Evolutionary conservation across 64 coral and sea anemone species (phyloP), one percentile per base, ranked within the genome.

Genomic region (Exaiptasia diaphana): DNA sequence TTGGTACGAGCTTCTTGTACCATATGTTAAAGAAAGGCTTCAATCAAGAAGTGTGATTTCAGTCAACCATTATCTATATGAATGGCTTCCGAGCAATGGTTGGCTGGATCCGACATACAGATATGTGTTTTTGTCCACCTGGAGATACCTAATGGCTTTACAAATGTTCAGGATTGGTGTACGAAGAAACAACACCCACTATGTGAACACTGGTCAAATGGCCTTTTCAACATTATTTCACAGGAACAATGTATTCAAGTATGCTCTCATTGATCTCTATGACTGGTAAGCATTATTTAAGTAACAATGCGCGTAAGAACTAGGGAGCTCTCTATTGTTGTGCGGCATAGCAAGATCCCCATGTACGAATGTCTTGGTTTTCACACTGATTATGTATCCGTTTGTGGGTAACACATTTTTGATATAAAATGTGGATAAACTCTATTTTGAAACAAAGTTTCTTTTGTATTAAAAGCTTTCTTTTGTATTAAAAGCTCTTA

Each of bases 1-100:
- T n/a, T 68, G 58, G 58, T 67, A 69, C 30, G 85, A 87, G 49
- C 24, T 87, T 25, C 31, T 87, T 24, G 61, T 87, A 34, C 84
- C 84, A 52, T 87, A 87, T 87, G 84, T 77, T 13, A 41, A 35
- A 3, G 40, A 49, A 37, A 53, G 68, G 81, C 46, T 83, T 6
- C 24, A 46, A 24, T 46, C 4, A 68, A 46, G 24, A 26, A 26
- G 5, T 6, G 6, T n/a, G 10, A 7, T 82, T 7, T 82, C 62
- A 4, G 61, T 82, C 1, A 68, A 50, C 38, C 41, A 82, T 41
- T 68, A 20, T 29, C 20, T 82, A 2, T 82, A 82, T 21, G 17
- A 82, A 2, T 82, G 83, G 83, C 6, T 75, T 26, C 49, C 46
- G n/a, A n/a, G n/a, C 25, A 54, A 18, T 38, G 63, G 5, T 38